Evolutionary conservation across 2,113 vertebrate species (phyloP).

Genomic region (Onychostoma macrolepis): DNA sequence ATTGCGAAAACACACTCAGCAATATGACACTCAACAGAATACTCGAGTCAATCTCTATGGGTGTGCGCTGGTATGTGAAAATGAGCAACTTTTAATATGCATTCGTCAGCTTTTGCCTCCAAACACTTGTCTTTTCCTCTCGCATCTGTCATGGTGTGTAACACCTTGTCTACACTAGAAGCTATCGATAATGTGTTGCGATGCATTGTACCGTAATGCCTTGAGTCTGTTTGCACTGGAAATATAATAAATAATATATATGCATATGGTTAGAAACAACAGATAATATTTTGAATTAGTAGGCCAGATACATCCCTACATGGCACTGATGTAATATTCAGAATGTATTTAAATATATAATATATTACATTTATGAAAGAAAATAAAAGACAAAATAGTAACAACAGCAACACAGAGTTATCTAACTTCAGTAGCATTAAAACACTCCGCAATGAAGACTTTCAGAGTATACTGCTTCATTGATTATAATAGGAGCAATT

Average conservation of each 20-base stretch:
- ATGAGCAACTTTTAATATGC: not conserved
- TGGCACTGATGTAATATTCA: not conserved
- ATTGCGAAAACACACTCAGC: not conserved
- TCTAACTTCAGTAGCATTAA: no score
- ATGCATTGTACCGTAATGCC: not conserved
- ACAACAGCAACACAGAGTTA: no score
- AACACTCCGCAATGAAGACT: no score
- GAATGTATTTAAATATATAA: not conserved
- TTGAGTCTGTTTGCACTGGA: not conserved
- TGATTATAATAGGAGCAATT: no score
- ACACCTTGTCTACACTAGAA: not conserved
- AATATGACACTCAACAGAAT: conserved; percentile 14
- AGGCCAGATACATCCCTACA: not conserved
- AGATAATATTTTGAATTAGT: no score
- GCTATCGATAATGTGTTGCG: not conserved
- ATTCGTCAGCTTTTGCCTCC: not conserved
- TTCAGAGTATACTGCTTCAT: no score
- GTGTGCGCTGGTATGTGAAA: conserved; percentile 8
- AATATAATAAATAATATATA: not conserved
- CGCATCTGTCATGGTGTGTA: not conserved
- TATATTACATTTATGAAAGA: not conserved
- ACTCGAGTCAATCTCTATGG: not conserved
- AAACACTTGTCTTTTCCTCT: not conserved
- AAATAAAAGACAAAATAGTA: not conserved
- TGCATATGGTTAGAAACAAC: no score